These are phyloP conservation scores for Nothoprocta pentlandii DNA, from an alignment of 2,113 vertebrate species.

Conservation along the genomic window DNA sequence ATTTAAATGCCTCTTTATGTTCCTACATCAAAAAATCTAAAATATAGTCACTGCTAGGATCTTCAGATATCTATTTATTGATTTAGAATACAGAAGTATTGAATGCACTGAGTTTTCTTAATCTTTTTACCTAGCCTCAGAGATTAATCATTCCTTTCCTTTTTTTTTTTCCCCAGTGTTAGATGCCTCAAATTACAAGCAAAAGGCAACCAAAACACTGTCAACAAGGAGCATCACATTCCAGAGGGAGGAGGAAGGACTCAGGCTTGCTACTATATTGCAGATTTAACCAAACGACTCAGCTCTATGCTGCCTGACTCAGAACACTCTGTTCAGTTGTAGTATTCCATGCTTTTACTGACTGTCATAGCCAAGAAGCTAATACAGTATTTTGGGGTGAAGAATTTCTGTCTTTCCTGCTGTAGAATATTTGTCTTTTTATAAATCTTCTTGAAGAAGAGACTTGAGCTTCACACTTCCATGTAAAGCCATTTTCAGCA, in stretches of 20 bases:
- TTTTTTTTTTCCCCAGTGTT: neutral
- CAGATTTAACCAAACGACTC: accelerated
- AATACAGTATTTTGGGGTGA: neutral
- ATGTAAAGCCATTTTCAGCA: neutral
- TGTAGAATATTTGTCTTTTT: neutral
- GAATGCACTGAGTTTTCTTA: neutral
- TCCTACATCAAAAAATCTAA: neutral
- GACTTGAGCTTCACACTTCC: neutral
- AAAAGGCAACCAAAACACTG: neutral
- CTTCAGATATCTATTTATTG: neutral
- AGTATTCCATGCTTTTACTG: neutral
- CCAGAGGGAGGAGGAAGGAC: neutral
- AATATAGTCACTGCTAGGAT: neutral
- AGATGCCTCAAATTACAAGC: neutral
- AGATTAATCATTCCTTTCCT: neutral
- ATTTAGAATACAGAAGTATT: neutral
- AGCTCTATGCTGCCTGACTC: neutral
- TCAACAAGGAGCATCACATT: neutral
- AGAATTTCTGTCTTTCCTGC: neutral
- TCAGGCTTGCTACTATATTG: neutral
- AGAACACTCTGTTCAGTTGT: accelerated
- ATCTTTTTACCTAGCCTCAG: neutral
- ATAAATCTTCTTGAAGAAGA: neutral
- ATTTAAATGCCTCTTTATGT: neutral
- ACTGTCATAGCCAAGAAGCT: too few relatives aligned